Evolutionary conservation across 2,888 invertebrate genomes (phyloP), one percentile per base, ranked within the genome.

Genomic region (Hydriomena furcata): DNA sequence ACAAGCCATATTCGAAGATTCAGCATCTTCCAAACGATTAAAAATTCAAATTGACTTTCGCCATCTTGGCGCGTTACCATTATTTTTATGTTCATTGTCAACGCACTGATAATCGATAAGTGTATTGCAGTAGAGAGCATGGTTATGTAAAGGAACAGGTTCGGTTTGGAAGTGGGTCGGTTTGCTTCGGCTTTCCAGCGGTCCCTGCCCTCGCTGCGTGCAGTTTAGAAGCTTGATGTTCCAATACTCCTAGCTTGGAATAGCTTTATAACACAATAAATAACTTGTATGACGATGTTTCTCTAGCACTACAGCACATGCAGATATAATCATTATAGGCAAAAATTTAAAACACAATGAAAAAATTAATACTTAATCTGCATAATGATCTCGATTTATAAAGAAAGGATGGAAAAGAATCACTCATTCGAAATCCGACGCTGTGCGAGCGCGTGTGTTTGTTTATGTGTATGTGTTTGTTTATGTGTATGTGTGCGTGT

Each of bases 101-200:
- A 48, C 36, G 48, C 30, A 37, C 25, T 37, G 51, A 20, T 32
- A 37, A n/a, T 50, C 48, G 41, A 50, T 50, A 50, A 55, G 36
- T 47, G 66, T 50, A 61, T 59, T 52, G 58, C 50, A 61, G 58
- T 61, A 65, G 68, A 65, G 73, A 75, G 72, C 32, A 66, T 60
- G 63, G 64, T 76, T 76, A 76, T 74, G 72, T 73, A 76, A 76
- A 70, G 48, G 52, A 57, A 61, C 59, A 52, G 57, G 59, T 61
- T 60, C 52, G 37, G 66, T 59, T 64, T 61, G 65, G 65, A 83
- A 76, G 74, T 83, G 79, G 84, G 84, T 82, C 84, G 83, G 69
- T 63, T 64, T 27, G 23, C 11, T 41, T 44, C 24, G 21, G 79
- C 77, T 85, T 84, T 84, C 82, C 79, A 76, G 60, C 59, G 69